A percentile compares a stretch with the other conserved stretches of the same genome.
Conservation (phyloP, 2,797 vertebrate genomes). For the Zalophus californianus region DNA sequence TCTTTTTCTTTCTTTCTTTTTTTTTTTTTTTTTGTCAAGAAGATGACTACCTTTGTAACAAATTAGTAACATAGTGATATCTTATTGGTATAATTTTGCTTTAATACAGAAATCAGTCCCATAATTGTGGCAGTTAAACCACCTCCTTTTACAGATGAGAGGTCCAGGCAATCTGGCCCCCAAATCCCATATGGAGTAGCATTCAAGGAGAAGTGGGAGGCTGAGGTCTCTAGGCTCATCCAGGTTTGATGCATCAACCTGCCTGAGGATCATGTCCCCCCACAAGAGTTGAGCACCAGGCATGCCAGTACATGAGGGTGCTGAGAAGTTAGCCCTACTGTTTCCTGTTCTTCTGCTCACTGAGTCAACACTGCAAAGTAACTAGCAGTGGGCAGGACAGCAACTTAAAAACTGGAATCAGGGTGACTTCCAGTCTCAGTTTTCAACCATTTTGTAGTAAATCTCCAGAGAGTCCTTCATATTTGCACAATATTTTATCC, state of each 20-base stretch:
- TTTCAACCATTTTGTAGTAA: not conserved
- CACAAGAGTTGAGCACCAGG: not conserved
- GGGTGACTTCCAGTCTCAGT: not conserved
- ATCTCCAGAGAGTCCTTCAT: not conserved
- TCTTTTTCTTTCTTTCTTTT: not conserved
- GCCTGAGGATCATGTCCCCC: not conserved
- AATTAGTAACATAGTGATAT: not conserved
- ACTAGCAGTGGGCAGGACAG: too few species aligned
- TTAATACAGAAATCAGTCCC: not conserved
- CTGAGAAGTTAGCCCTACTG: not conserved
- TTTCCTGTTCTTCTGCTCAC: not conserved
- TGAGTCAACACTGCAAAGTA: not conserved
- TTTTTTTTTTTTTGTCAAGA: not conserved
- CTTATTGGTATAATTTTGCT: not conserved
- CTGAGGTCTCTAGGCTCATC: fast-evolving
- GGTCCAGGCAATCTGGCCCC: not conserved
- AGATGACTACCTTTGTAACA: not conserved
- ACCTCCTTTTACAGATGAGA: not conserved
- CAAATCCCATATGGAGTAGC: not conserved
- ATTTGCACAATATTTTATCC: not conserved
- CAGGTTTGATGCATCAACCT: not conserved
- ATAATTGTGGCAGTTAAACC: not conserved
- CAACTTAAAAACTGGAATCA: not conserved
- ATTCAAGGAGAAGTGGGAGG: not conserved
- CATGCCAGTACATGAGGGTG: fast-evolving